Evolutionary conservation across 37 sponge, comb jelly and placozoan genomes (phyloP).

Genomic region (Oscarella lobularis): DNA sequence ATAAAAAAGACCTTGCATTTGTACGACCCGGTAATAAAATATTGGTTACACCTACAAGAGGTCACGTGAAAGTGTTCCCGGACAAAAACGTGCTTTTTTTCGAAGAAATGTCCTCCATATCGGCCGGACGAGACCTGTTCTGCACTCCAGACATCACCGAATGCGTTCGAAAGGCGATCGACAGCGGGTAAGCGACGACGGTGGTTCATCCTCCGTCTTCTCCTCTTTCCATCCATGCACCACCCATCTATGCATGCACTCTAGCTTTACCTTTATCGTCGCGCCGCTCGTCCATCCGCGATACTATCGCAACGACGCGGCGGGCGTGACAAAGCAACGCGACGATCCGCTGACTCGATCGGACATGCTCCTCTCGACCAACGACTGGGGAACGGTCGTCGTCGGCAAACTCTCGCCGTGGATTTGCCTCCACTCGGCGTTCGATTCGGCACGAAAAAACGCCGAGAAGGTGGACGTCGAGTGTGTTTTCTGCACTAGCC

Average conservation of each 20-base stretch:
- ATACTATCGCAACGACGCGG: constrained; percentile 34
- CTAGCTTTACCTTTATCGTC: constrained; percentile 68
- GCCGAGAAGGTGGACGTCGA: constrained; percentile 41
- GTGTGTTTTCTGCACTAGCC: neutral
- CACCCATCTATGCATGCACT: no score
- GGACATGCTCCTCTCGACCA: constrained; percentile 38
- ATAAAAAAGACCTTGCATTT: no score
- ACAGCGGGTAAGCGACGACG: no score
- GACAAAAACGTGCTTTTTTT: no score
- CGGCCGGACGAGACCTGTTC: neutral
- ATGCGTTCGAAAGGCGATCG: no score
- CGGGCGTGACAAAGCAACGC: neutral
- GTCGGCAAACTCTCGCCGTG: constrained; percentile 88
- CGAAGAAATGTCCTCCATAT: no score
- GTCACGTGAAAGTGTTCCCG: no score
- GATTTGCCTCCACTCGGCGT: constrained; percentile 61
- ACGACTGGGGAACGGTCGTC: constrained; percentile 54
- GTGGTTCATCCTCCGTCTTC: no score
- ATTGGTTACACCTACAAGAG: no score
- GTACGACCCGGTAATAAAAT: no score
- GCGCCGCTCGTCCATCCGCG: constrained; percentile 65
- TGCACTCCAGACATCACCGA: neutral
- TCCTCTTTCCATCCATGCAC: no score
- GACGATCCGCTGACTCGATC: constrained; percentile 58
- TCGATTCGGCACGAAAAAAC: constrained; percentile 18